These are phyloP conservation scores for Drosophila quadrilineata DNA, from an alignment of 1,140 invertebrate species.

Conservation along the genomic window DNA sequence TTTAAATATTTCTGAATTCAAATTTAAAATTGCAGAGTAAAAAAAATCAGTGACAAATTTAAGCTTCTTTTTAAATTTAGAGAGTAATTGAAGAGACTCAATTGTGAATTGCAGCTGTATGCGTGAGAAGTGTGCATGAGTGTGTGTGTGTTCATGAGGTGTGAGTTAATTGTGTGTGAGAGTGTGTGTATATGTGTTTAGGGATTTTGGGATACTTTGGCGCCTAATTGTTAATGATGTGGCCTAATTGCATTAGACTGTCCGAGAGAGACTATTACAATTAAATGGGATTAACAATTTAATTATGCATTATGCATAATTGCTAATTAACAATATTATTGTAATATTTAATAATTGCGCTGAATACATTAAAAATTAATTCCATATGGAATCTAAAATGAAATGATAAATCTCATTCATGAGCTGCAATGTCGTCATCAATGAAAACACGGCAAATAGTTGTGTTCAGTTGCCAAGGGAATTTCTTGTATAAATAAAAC, in stretches of 20 bases:
- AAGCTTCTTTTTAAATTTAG: too few relatives aligned
- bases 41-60: too few relatives aligned
- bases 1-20: too few relatives aligned
- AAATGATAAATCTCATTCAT: neutral
- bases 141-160: neutral
- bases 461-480: slow-evolving; percentile 6
- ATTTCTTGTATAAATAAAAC: slow-evolving; percentile 54
- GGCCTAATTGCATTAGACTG: slow-evolving; percentile 57
- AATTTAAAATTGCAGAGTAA: too few relatives aligned
- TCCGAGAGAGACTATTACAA: slow-evolving; percentile 6
- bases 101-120: too few relatives aligned
- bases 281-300: slow-evolving; percentile 28
- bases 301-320: slow-evolving; percentile 39
- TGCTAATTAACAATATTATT: slow-evolving; percentile 23
- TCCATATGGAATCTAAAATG: neutral
- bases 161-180: too few relatives aligned
- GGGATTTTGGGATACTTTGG: slow-evolving; percentile 36
- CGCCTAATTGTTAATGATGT: slow-evolving; percentile 67
- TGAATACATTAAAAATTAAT: neutral
- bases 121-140: neutral
- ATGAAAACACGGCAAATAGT: neutral
- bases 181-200: neutral
- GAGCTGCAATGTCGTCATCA: neutral
- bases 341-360: neutral
- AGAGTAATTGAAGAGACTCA: too few relatives aligned